Conservation (phyloP, 2,797 vertebrate species). For the Silurus lanzhouensis region DNA sequence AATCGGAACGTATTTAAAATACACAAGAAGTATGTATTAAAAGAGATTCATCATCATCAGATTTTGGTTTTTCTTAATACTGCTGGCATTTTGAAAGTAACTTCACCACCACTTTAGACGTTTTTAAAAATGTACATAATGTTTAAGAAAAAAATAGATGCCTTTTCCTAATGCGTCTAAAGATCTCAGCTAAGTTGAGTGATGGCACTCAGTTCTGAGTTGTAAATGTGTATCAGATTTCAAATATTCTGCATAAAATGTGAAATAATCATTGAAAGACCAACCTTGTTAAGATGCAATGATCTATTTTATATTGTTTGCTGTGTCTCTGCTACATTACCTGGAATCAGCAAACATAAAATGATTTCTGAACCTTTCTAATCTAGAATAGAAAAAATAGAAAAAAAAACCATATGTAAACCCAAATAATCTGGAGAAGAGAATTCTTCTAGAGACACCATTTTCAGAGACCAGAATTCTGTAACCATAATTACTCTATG, state of each 20-base stretch:
- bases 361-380: constrained; percentile 23
- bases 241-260: constrained; percentile 1
- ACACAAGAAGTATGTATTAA: neutral
- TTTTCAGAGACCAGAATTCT: constrained; percentile 20
- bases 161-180: neutral
- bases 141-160: neutral
- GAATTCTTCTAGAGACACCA: neutral
- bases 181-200: neutral
- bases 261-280: constrained; percentile 22
- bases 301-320: constrained; percentile 27
- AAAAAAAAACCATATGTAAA: neutral
- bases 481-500: constrained; percentile 20
- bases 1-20: too few species aligned
- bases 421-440: neutral
- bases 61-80: neutral
- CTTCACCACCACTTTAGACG: neutral
- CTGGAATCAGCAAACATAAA: constrained; percentile 21
- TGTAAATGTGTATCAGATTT: neutral
- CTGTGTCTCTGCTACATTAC: neutral
- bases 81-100: neutral
- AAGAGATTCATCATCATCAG: neutral
- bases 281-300: constrained; percentile 31
- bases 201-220: neutral
- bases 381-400: neutral
- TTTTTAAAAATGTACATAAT: neutral